Conservation (phyloP, 2,888 invertebrate genomes). For the Idaea aversata region DNA sequence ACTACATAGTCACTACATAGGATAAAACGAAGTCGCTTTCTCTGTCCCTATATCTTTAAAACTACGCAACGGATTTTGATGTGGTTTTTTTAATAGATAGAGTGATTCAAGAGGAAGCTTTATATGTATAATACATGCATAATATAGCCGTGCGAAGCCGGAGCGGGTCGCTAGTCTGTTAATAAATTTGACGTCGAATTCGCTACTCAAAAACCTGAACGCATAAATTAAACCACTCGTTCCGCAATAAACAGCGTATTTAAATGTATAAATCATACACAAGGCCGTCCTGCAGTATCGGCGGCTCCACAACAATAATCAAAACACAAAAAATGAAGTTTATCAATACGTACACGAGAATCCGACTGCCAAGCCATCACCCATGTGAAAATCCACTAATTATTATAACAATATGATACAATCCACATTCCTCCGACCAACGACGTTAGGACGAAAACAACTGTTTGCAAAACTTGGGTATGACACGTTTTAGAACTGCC, state of each 20-base stretch:
- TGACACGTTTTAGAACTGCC: slow-evolving; percentile 72
- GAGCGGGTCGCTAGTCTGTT: too few relatives aligned
- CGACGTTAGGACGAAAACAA: slow-evolving; percentile 66
- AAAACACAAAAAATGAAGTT: slow-evolving; percentile 12
- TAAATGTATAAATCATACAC: slow-evolving; percentile 60
- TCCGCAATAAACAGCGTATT: slow-evolving; percentile 54
- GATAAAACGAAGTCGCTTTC: too few relatives aligned
- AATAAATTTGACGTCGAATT: slow-evolving; percentile 19
- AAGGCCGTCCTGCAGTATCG: slow-evolving; percentile 48
- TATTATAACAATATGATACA: slow-evolving; percentile 63
- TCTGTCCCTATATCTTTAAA: too few relatives aligned
- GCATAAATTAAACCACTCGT: slow-evolving; percentile 44
- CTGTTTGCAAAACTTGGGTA: slow-evolving; percentile 56
- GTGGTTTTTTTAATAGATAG: too few relatives aligned
- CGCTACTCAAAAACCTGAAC: slow-evolving; percentile 35
- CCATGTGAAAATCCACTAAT: slow-evolving; percentile 76
- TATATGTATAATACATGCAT: too few relatives aligned
- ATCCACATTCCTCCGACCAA: slow-evolving; percentile 66
- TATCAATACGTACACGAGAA: slow-evolving; percentile 68
- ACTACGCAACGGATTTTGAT: too few relatives aligned
- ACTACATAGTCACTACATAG: too few relatives aligned
- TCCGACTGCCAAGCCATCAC: slow-evolving; percentile 80
- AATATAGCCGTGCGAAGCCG: too few relatives aligned
- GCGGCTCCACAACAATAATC: slow-evolving; percentile 13
- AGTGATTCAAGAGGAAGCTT: too few relatives aligned